Conservation (phyloP, 2,113 vertebrate genomes). For the Anser cygnoides region DNA sequence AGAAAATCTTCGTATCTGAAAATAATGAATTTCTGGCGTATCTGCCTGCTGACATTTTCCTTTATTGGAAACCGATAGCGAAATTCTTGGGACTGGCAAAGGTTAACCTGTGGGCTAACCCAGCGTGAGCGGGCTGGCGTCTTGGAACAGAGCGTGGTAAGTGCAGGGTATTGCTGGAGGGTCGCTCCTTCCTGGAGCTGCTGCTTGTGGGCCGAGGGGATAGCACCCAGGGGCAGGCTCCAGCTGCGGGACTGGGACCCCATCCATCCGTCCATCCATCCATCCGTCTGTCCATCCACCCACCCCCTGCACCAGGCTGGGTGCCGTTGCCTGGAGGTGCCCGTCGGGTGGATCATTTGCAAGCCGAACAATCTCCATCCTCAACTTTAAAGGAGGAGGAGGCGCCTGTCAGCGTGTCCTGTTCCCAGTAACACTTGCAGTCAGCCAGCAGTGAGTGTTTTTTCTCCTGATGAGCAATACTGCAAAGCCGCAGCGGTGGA, state of each 20-base stretch:
- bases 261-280: not conserved
- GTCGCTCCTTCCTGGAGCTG: constrained; percentile 2
- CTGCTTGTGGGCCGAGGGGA: not conserved
- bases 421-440: not conserved
- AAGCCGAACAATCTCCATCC: not conserved
- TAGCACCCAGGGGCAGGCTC: not conserved
- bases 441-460: not conserved
- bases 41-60: constrained; percentile 50
- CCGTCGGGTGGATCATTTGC: not conserved
- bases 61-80: constrained; percentile 62
- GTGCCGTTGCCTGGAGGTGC: not conserved
- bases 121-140: not conserved
- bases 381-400: not conserved
- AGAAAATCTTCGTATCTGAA: constrained; percentile 67
- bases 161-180: not conserved
- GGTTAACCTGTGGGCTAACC: constrained; percentile 24
- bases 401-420: not conserved
- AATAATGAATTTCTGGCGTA: constrained; percentile 57
- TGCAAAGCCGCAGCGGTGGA: not conserved
- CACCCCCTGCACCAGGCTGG: no score
- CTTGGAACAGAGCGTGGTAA: not conserved
- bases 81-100: constrained; percentile 38
- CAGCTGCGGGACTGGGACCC: not conserved
- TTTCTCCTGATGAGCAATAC: not conserved
- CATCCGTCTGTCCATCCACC: no score